phyloP scores from a whole-genome alignment of 2,888 invertebrate species.

The Vannuccia rotundouncinata region DNA sequence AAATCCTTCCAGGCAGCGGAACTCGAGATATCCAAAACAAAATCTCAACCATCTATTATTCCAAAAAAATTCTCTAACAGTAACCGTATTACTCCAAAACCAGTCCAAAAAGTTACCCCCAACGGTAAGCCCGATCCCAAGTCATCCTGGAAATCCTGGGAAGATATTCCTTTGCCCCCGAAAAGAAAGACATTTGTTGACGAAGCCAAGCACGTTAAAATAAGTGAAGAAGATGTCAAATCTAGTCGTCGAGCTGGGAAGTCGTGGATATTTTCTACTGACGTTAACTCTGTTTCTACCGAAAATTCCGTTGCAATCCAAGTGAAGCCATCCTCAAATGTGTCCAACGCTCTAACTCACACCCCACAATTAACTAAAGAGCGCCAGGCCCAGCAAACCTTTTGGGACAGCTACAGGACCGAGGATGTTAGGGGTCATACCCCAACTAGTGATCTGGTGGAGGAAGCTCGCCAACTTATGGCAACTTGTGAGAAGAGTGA shows the following conservation, averaged over 20 bases:
- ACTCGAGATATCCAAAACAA: neutral
- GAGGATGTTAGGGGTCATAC: neutral
- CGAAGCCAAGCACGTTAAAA: neutral
- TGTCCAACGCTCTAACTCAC: neutral
- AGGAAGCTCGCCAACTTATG: neutral
- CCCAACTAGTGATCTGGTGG: neutral
- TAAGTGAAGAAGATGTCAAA: neutral
- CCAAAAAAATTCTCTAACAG: neutral
- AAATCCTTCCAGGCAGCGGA: neutral
- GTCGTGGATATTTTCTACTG: slow-evolving; percentile 4
- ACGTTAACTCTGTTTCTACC: neutral
- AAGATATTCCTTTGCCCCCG: neutral
- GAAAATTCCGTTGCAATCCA: neutral
- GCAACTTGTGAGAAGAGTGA: neutral
- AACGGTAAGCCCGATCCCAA: neutral
- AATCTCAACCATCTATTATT: neutral
- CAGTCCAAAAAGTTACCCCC: too few relatives aligned
- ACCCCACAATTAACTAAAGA: neutral
- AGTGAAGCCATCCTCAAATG: neutral
- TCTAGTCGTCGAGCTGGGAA: neutral
- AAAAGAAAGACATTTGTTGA: slow-evolving; percentile 2
- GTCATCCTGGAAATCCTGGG: neutral
- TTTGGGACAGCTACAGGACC: slow-evolving; percentile 4
- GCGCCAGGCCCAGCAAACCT: neutral
- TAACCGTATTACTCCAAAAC: too few relatives aligned